These are phyloP conservation scores for Habrosyne pyritoides DNA, from an alignment of 2,888 invertebrate genomes.

Conservation along the genomic window DNA sequence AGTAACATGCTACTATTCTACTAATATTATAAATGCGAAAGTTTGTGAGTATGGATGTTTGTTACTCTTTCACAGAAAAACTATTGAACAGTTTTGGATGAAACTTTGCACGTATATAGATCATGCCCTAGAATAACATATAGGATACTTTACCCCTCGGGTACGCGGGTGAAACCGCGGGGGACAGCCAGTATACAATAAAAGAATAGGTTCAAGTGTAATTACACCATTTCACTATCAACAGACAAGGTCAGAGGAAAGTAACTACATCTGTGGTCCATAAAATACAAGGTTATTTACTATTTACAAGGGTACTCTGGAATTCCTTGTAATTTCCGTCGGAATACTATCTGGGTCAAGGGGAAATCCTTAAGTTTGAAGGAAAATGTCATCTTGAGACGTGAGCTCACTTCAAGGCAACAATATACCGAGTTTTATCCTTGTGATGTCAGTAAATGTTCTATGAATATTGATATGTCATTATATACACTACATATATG, in stretches of 20 bases:
- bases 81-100: too few relatives aligned
- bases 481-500: too few relatives aligned
- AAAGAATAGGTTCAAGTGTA: too few relatives aligned
- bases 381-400: slow-evolving; percentile 27
- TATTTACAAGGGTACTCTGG: slow-evolving; percentile 16
- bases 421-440: slow-evolving; percentile 21
- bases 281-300: slow-evolving; percentile 20
- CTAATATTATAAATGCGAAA: too few relatives aligned
- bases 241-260: slow-evolving; percentile 16
- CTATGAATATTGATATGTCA: background rate
- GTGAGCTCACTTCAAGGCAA: slow-evolving; percentile 32
- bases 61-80: too few relatives aligned
- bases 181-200: too few relatives aligned
- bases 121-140: too few relatives aligned
- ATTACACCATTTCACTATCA: background rate
- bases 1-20: too few relatives aligned
- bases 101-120: too few relatives aligned
- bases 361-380: slow-evolving; percentile 45
- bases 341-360: slow-evolving; percentile 50
- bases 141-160: too few relatives aligned
- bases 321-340: slow-evolving; percentile 12
- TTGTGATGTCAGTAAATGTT: background rate
- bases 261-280: slow-evolving; percentile 19
- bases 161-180: too few relatives aligned
- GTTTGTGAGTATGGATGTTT: too few relatives aligned